Evolutionary conservation across 2,797 vertebrate genomes (phyloP).

Genomic region (Carcharodon carcharias): DNA sequence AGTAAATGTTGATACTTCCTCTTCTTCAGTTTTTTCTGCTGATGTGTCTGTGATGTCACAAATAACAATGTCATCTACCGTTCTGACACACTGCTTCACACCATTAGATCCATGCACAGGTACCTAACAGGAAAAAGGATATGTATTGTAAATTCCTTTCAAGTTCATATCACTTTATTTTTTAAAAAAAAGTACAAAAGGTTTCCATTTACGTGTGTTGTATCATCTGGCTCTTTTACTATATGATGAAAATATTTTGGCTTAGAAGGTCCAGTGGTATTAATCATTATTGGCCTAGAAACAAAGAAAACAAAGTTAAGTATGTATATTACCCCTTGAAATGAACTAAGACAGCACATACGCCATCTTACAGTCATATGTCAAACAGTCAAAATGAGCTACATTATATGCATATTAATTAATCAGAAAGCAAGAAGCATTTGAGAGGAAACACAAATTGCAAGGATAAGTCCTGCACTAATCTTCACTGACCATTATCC

Average conservation of each 20-base stretch:
- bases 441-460: background rate
- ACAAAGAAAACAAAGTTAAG: slow-evolving; percentile 36
- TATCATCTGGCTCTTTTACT: slow-evolving; percentile 71
- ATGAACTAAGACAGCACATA: background rate
- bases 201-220: slow-evolving; percentile 42
- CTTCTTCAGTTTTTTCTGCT: slow-evolving; percentile 52
- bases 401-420: background rate
- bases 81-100: slow-evolving; percentile 65
- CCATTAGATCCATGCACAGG: slow-evolving; percentile 67
- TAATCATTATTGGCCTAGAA: slow-evolving; percentile 78
- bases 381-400: background rate
- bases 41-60: slow-evolving; percentile 78
- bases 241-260: slow-evolving; percentile 82
- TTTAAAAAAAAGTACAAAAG: background rate
- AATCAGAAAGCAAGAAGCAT: too few species aligned
- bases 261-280: slow-evolving; percentile 77
- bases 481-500: background rate
- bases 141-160: slow-evolving; percentile 44
- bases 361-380: background rate
- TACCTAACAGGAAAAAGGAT: slow-evolving; percentile 56
- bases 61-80: slow-evolving; percentile 85
- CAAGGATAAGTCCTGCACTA: background rate
- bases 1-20: slow-evolving; percentile 20
- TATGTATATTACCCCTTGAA: background rate
- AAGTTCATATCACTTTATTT: background rate